phyloP scores from a whole-genome alignment of 2,888 invertebrate genomes.

The Aspidiotus destructor region DNA sequence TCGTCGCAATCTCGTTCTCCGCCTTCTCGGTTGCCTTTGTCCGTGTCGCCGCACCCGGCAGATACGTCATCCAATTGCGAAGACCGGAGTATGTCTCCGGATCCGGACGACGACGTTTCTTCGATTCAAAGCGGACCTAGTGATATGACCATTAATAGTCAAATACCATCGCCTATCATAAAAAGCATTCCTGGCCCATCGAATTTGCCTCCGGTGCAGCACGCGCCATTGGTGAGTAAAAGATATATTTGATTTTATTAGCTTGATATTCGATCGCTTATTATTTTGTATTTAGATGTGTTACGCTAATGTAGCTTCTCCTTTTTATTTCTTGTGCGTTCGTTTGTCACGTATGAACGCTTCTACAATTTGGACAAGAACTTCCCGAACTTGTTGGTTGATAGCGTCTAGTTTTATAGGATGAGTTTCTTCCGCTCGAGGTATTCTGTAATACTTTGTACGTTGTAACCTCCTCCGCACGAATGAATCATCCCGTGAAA shows the following conservation, averaged over 20 bases:
- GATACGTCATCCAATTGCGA: conserved; percentile 14
- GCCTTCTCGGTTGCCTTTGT: conserved; percentile 36
- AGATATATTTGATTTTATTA: not conserved
- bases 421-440: no score
- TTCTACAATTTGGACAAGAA: no score
- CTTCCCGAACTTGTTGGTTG: no score
- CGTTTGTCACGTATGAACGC: not conserved
- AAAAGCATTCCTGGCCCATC: conserved; percentile 61
- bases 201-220: conserved; percentile 74
- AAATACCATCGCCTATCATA: conserved; percentile 36
- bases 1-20: conserved; percentile 19
- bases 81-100: conserved; percentile 28
- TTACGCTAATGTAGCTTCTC: not conserved
- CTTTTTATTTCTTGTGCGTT: not conserved
- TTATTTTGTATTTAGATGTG: not conserved
- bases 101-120: conserved; percentile 37
- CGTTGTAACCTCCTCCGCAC: no score
- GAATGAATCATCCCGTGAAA: no score
- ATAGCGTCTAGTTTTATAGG: no score
- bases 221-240: conserved; percentile 71
- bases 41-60: conserved; percentile 37
- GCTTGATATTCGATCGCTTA: not conserved
- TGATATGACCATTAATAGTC: conserved; percentile 45
- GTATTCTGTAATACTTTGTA: no score
- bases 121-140: conserved; percentile 48